Percentiles rank a stretch among this genome's conserved stretches.
Conservation (phyloP, 1,140 invertebrate species). For the Bradysia coprophila region DNA sequence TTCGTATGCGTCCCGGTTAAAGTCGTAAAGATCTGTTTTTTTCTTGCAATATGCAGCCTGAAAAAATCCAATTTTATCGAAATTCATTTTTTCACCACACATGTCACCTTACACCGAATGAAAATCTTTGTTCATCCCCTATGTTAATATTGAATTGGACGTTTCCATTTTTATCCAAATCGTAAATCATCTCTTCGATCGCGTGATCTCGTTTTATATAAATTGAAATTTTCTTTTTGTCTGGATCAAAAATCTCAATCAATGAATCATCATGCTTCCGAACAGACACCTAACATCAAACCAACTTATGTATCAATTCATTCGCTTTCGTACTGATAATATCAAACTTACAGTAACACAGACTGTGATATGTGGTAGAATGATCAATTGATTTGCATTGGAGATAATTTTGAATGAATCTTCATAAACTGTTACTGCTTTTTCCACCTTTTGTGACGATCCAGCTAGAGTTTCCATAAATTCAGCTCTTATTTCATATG, state of each 20-base stretch:
- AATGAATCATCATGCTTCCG: neutral
- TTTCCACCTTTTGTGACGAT: conserved; percentile 3
- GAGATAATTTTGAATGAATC: neutral
- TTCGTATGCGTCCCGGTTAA: too few relatives aligned
- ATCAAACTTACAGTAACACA: neutral
- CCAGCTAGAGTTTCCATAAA: conserved; percentile 59
- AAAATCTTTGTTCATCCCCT: too few relatives aligned
- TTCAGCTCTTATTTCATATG: conserved; percentile 48
- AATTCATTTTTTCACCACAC: too few relatives aligned
- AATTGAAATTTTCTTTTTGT: neutral
- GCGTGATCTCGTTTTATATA: neutral
- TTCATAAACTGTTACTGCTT: neutral
- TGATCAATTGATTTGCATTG: neutral
- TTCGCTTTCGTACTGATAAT: neutral
- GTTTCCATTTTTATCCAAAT: neutral
- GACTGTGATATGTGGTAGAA: too few relatives aligned
- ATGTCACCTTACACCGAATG: too few relatives aligned
- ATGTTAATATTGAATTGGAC: neutral
- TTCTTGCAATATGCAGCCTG: too few relatives aligned
- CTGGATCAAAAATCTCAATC: neutral
- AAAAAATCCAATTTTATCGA: too few relatives aligned
- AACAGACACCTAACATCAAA: neutral
- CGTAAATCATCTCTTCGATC: neutral
- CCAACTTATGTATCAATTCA: too few relatives aligned
- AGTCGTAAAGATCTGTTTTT: too few relatives aligned